Conservation (phyloP, 2,888 invertebrate species). For the Adineta ricciae region DNA sequence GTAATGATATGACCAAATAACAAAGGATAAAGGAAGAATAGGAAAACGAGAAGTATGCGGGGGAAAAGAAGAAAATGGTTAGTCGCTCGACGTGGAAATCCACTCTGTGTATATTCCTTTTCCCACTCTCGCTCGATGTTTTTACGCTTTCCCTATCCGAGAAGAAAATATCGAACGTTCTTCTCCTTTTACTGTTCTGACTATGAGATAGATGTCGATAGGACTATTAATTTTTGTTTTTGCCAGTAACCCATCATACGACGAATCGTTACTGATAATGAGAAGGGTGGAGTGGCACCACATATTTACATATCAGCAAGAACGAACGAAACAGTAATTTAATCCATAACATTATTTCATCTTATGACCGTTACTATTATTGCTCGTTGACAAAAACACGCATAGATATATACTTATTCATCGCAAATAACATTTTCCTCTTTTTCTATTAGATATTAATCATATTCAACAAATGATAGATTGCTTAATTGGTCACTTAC, state of each 20-base stretch:
- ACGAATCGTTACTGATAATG: background rate
- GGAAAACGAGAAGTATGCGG: background rate
- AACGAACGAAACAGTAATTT: background rate
- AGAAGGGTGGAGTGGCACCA: background rate
- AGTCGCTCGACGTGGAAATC: background rate
- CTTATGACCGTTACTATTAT: background rate
- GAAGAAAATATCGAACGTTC: conserved; percentile 5
- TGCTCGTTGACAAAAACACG: background rate
- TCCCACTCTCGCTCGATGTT: background rate
- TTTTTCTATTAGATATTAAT: background rate
- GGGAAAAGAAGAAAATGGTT: background rate
- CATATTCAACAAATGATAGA: background rate
- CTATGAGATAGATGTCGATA: conserved; percentile 19
- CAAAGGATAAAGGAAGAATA: background rate
- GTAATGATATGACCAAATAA: background rate
- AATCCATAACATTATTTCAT: background rate
- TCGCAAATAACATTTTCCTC: background rate
- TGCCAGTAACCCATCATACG: background rate
- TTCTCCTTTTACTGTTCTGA: background rate
- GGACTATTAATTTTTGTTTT: conserved; percentile 13
- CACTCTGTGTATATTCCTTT: background rate
- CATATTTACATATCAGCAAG: background rate
- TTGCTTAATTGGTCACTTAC: background rate
- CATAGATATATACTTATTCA: background rate
- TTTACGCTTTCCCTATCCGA: background rate